Percentiles rank a stretch among this genome's conserved stretches.
Evolutionary conservation across 1,140 invertebrate species (phyloP).

Genomic region (Harlomillsia oculata): DNA sequence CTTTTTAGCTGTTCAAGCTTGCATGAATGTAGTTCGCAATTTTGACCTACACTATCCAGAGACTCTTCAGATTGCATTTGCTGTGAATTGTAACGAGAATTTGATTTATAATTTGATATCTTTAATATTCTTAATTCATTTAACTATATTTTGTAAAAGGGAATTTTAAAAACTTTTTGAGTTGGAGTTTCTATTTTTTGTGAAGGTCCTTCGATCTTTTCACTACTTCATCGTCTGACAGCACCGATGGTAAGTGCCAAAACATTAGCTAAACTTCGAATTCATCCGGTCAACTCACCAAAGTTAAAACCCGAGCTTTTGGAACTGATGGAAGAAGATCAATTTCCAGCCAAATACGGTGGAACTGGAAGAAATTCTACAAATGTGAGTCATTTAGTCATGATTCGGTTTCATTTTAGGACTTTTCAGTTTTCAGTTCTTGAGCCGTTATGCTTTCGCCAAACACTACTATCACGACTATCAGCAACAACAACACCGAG

Average conservation of each 20-base stretch:
- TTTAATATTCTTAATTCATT: background rate
- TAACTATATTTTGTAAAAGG: background rate
- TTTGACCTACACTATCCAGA: conserved; percentile 17
- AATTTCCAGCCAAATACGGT: conserved; percentile 14
- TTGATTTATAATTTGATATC: background rate
- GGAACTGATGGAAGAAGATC: background rate
- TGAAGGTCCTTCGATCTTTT: conserved; percentile 14
- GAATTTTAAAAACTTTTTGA: background rate
- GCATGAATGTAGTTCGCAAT: background rate
- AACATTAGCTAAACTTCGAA: conserved; percentile 6
- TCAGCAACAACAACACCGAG: too few species aligned
- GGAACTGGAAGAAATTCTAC: background rate
- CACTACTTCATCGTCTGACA: conserved; percentile 3
- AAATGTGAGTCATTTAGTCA: background rate
- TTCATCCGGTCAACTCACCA: background rate
- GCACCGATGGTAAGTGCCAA: conserved; percentile 12
- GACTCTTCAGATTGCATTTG: conserved; percentile 12
- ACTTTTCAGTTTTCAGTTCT: too few species aligned
- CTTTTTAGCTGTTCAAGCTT: conserved; percentile 4
- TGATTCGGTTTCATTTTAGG: too few species aligned
- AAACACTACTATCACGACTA: too few species aligned
- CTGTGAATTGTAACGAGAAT: conserved; percentile 11
- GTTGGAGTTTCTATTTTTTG: background rate
- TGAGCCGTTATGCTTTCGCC: too few species aligned
- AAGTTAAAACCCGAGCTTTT: conserved; percentile 9